phyloP scores from a whole-genome alignment of 1,140 invertebrate genomes.

The Cecropterus lyciades region DNA sequence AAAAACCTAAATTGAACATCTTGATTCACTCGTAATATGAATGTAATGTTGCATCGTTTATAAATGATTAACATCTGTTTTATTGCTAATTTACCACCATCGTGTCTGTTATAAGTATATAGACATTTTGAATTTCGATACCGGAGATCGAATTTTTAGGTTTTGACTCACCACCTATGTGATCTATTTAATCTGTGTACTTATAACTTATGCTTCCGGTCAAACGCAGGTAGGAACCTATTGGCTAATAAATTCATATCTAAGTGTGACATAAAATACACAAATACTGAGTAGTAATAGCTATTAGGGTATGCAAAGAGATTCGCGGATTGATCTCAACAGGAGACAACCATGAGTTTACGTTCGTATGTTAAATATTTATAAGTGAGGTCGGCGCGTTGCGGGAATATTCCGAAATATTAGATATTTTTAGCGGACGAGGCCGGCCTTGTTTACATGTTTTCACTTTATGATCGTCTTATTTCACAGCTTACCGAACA shows the following conservation, averaged over 20 bases:
- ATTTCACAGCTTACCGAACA: conserved; percentile 49
- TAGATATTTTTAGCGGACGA: conserved; percentile 69
- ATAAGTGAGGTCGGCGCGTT: conserved; percentile 43
- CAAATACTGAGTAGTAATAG: too few relatives aligned
- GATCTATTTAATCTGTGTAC: background rate
- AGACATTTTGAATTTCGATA: too few relatives aligned
- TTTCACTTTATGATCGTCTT: conserved; percentile 64
- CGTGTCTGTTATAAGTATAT: too few relatives aligned
- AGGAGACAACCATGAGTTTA: conserved; percentile 18
- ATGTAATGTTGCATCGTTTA: too few relatives aligned
- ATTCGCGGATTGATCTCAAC: conserved; percentile 4
- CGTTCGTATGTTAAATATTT: conserved; percentile 44
- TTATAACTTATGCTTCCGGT: too few relatives aligned
- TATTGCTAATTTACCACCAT: too few relatives aligned
- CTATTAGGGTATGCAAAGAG: background rate
- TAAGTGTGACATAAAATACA: background rate
- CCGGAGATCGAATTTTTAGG: too few relatives aligned
- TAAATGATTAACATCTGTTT: too few relatives aligned
- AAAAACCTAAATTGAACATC: too few relatives aligned
- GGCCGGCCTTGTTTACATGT: conserved; percentile 76
- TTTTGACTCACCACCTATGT: too few relatives aligned
- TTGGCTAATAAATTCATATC: background rate
- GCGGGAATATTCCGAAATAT: conserved; percentile 73
- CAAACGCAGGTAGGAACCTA: too few relatives aligned
- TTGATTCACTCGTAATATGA: too few relatives aligned